Percentiles rank a stretch among this genome's conserved stretches.
Conservation (phyloP, 2,888 invertebrate species). For the Eupithecia inturbata region DNA sequence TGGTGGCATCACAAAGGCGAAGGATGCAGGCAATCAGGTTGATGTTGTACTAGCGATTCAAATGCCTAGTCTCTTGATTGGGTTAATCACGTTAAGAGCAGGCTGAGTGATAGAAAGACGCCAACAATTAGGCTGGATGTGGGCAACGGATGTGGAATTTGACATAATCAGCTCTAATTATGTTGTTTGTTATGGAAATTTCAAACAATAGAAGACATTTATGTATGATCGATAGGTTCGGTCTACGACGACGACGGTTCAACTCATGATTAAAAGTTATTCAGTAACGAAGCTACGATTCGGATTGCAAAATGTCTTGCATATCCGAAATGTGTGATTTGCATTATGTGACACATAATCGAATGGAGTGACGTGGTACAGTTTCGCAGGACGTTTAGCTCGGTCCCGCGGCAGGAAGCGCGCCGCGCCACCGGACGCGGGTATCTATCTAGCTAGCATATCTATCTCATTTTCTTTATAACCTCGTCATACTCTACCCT, state of each 20-base stretch:
- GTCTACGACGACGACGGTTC: not conserved
- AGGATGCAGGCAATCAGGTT: slow-evolving; percentile 47
- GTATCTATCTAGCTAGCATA: slow-evolving; percentile 81
- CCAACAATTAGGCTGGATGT: slow-evolving; percentile 57
- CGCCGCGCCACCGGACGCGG: slow-evolving; percentile 70
- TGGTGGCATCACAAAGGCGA: slow-evolving; percentile 26
- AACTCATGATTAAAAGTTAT: not conserved
- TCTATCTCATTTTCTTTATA: slow-evolving; percentile 74
- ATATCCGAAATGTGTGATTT: slow-evolving; percentile 16
- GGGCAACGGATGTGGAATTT: slow-evolving; percentile 56
- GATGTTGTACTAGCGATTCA: slow-evolving; percentile 43
- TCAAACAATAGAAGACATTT: not conserved
- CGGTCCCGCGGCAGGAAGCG: slow-evolving; percentile 68
- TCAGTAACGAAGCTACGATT: not conserved
- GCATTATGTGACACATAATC: slow-evolving; percentile 27
- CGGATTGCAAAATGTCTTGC: not conserved
- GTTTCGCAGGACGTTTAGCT: slow-evolving; percentile 56
- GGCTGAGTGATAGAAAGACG: slow-evolving; percentile 54
- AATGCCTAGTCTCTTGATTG: slow-evolving; percentile 50
- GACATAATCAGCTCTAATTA: slow-evolving; percentile 39
- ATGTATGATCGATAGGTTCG: not conserved
- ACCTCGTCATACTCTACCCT: slow-evolving; percentile 64
- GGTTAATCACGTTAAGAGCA: slow-evolving; percentile 60
- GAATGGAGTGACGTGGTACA: slow-evolving; percentile 43
- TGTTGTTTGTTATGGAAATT: slow-evolving; percentile 21